Conservation (phyloP, 1,140 invertebrate species). For the Nasonia giraulti region DNA sequence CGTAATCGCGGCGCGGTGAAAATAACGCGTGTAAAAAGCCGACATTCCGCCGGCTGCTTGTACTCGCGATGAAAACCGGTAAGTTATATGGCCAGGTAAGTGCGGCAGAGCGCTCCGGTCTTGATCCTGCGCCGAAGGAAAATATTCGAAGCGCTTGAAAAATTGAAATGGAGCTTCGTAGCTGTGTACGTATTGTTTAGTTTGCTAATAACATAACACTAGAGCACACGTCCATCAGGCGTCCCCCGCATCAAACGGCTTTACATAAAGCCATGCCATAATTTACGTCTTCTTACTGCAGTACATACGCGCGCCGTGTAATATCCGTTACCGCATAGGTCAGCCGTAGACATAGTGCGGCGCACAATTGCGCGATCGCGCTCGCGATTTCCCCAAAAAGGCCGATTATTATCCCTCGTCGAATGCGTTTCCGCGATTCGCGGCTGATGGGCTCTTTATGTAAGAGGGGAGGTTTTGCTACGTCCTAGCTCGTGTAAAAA, state of each 20-base stretch:
- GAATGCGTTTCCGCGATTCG: too few relatives aligned
- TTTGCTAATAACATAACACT: too few relatives aligned
- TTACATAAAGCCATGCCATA: slow-evolving; percentile 30
- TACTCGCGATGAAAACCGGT: not conserved
- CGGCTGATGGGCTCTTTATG: too few relatives aligned
- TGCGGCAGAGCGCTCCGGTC: not conserved
- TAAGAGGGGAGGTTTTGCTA: not conserved
- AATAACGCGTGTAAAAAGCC: not conserved
- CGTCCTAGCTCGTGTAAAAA: not conserved
- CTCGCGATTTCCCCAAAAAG: not conserved
- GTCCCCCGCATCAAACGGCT: slow-evolving; percentile 3
- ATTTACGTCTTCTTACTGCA: slow-evolving; percentile 17
- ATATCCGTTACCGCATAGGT: slow-evolving; percentile 32
- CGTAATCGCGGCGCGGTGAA: not conserved
- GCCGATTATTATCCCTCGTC: not conserved
- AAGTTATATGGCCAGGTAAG: not conserved
- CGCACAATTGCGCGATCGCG: not conserved
- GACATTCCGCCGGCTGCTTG: not conserved
- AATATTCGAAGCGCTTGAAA: not conserved
- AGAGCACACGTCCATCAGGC: too few relatives aligned
- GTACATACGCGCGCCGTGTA: not conserved
- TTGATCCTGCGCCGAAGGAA: not conserved
- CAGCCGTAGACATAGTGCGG: not conserved
- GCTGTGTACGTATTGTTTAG: too few relatives aligned
- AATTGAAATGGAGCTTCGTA: too few relatives aligned